phyloP scores from a whole-genome alignment of 1,140 invertebrate genomes.

The Belonocnema kinseyi region DNA sequence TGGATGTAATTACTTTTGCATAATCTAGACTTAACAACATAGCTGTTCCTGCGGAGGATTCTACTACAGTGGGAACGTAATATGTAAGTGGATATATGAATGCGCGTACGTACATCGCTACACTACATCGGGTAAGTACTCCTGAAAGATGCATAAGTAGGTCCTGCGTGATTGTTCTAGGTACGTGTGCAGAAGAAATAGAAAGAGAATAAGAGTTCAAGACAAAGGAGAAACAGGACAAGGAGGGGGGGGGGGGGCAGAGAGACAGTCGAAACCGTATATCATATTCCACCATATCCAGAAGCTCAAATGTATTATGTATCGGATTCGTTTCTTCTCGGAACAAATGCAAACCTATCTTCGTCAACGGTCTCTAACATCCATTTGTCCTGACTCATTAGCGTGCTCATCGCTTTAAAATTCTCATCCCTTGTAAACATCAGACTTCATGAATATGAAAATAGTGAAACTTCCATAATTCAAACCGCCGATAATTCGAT shows the following conservation, averaged over 20 bases:
- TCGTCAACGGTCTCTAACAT: constrained; percentile 40
- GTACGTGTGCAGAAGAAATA: constrained; percentile 26
- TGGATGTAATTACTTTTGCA: constrained; percentile 15
- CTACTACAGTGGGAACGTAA: neutral
- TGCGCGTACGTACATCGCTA: constrained; percentile 1
- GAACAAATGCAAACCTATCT: constrained; percentile 37
- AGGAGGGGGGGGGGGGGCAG: neutral
- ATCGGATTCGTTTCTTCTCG: constrained; percentile 37
- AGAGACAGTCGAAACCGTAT: constrained; percentile 29
- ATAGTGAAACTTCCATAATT: too few species aligned
- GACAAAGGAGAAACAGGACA: neutral
- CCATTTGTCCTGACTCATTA: constrained; percentile 41
- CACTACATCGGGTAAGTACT: neutral
- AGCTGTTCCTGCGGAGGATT: neutral
- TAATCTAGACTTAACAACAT: neutral
- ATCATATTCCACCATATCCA: constrained; percentile 33
- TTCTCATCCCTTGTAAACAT: neutral
- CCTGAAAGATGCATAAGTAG: constrained; percentile 21
- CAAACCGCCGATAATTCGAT: too few species aligned
- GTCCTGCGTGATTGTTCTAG: constrained; percentile 35
- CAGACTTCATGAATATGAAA: neutral
- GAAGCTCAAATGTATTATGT: constrained; percentile 24
- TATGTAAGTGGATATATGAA: neutral
- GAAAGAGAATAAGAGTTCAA: neutral
- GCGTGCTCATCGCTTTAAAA: neutral